These are phyloP conservation scores for Mongoloraphidia duomilia DNA, from an alignment of 2,888 invertebrate genomes.

Conservation along the genomic window DNA sequence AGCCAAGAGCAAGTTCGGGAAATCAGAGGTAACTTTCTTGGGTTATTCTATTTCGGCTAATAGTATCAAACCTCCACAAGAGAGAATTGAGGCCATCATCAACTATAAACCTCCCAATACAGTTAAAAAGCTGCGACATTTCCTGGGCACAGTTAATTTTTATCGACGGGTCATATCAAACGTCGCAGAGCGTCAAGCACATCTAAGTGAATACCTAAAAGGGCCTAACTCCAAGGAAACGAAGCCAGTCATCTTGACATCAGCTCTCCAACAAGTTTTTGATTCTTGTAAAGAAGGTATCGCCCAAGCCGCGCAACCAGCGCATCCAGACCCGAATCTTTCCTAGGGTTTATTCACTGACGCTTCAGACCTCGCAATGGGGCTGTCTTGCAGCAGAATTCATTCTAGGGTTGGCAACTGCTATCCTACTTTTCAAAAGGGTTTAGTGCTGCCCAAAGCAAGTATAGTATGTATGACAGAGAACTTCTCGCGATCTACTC, in stretches of 20 bases:
- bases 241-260: not conserved
- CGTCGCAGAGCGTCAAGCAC: not conserved
- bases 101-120: too few relatives aligned
- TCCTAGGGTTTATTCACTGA: too few relatives aligned
- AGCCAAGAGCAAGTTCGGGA: too few relatives aligned
- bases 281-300: not conserved
- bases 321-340: too few relatives aligned
- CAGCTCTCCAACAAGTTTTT: not conserved
- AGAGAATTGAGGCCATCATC: too few relatives aligned
- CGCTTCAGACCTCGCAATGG: constrained; percentile 26
- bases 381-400: constrained; percentile 23
- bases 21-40: too few relatives aligned
- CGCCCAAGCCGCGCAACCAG: not conserved
- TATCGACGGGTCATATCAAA: too few relatives aligned
- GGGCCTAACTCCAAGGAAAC: not conserved
- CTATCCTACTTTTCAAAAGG: constrained; percentile 25
- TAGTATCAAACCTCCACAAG: too few relatives aligned
- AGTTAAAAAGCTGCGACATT: too few relatives aligned
- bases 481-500: constrained; percentile 23
- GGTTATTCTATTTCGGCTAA: too few relatives aligned
- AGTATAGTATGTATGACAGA: constrained; percentile 22
- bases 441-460: constrained; percentile 18
- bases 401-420: constrained; percentile 20
- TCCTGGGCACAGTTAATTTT: too few relatives aligned
- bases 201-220: not conserved